phyloP scores from a whole-genome alignment of 2,888 invertebrate species.

The Busseola fusca region DNA sequence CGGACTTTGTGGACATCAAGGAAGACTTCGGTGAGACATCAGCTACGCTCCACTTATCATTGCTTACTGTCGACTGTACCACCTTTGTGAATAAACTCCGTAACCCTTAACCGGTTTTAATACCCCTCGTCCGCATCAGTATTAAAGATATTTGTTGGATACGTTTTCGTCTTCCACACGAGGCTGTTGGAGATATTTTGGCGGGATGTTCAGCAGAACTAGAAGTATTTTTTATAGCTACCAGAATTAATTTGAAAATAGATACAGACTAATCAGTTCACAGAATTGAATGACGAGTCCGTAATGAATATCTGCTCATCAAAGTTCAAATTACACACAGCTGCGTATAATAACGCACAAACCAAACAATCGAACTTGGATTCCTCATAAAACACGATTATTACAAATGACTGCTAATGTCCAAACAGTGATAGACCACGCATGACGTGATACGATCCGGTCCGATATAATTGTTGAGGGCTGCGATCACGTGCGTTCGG shows the following conservation, averaged over 20 bases:
- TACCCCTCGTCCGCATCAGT: no score
- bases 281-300: neutral
- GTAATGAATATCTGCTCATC: neutral
- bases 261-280: neutral
- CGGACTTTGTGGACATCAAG: no score
- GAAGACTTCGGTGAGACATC: no score
- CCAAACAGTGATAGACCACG: conserved; percentile 63
- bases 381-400: conserved; percentile 56
- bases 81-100: no score
- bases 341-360: conserved; percentile 12
- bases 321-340: conserved; percentile 25
- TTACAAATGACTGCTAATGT: conserved; percentile 61
- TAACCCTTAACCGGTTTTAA: no score
- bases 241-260: neutral
- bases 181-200: neutral
- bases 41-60: no score
- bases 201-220: neutral
- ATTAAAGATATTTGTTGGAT: neutral
- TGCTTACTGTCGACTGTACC: no score
- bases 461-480: conserved; percentile 61
- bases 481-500: conserved; percentile 57
- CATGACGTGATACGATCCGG: conserved; percentile 58
- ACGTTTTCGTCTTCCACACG: neutral
- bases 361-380: conserved; percentile 43
- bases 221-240: neutral